Evolutionary conservation across 2,797 vertebrate genomes (phyloP), one percentile per base, ranked within the genome.

Genomic region (Hyperoplus lanceolatus): DNA sequence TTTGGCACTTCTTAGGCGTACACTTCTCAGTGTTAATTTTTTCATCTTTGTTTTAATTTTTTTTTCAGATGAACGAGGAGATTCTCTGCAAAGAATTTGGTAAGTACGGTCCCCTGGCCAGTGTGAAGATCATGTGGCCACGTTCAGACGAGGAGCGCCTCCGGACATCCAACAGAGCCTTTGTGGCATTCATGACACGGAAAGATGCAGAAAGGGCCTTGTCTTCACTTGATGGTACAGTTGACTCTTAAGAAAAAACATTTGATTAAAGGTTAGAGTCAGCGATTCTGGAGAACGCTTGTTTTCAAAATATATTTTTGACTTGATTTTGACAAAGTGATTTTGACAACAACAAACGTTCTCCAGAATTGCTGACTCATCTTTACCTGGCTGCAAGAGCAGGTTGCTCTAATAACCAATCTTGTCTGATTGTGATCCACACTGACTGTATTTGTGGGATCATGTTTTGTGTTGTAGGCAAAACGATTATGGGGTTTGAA

Each of bases 91-190:
- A 96, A 90, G 96, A 96, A 91, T 96, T 96, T 74, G 95, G 95
- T 51, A 96, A 96, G 85, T 96, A 96, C 51, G 96, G 96, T 4
- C 96, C 96, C 0, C 90, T 96, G 84, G 96, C 96, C 77, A 96
- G 96, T 13, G 96, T 96, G 54, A 96, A 96, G 93, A 96, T 96
- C 12, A 96, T 96, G 96, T 96, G 96, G 96, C 96, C 96, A 7
- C 94, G 96, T n/a, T 96, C 94, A 0, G 96, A 96, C 0, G 95
- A 96, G 84, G 96, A 96, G 82, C 92, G 95, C 60, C 93, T 93
- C 57, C 79, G 96, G 77, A 95, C 94, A 48, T 95, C 95, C 15
- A 96, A 96, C 86, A 89, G 96, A 56, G 96, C 96, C 69, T 96
- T 96, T 48, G 96, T 96, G 82, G 96, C 96, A 59, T 96, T 95